Conservation (phyloP, 2,113 vertebrate genomes). For the Erinaceus europaeus region DNA sequence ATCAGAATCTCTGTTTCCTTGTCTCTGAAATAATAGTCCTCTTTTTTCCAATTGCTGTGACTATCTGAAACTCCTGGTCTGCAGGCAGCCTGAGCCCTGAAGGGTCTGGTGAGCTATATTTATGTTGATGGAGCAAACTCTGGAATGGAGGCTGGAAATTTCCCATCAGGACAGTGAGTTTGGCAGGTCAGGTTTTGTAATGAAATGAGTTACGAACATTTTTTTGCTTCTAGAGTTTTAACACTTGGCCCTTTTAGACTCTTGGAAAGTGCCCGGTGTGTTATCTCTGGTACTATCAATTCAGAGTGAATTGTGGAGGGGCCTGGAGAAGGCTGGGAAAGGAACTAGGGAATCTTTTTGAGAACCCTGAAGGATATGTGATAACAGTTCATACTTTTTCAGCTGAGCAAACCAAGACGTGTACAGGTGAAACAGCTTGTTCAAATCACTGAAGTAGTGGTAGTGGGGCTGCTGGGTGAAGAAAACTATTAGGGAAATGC, state of each 20-base stretch:
- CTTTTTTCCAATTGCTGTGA: not conserved
- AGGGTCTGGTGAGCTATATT: not conserved
- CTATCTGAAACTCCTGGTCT: not conserved
- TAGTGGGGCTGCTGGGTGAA: not conserved
- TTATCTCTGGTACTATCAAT: not conserved
- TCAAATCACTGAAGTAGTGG: not conserved
- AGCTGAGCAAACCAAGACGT: not conserved
- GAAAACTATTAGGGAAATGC: not conserved
- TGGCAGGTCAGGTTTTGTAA: not conserved
- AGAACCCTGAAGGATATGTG: not conserved
- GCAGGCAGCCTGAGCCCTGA: accelerated
- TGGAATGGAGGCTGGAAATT: not conserved
- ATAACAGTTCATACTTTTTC: not conserved
- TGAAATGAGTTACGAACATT: not conserved
- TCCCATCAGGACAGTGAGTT: not conserved
- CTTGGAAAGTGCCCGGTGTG: not conserved
- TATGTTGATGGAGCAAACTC: not conserved
- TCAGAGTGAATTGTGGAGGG: not conserved
- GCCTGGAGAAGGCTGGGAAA: not conserved
- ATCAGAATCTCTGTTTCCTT: too few relatives aligned
- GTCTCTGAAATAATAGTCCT: not conserved
- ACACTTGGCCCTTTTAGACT: not conserved
- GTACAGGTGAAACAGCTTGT: not conserved
- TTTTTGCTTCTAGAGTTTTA: not conserved
- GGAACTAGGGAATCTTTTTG: not conserved